Percentiles rank a stretch among this genome's conserved stretches.
Conservation (phyloP, 2,113 vertebrate species). For the Petrocephalus microphthalmus region DNA sequence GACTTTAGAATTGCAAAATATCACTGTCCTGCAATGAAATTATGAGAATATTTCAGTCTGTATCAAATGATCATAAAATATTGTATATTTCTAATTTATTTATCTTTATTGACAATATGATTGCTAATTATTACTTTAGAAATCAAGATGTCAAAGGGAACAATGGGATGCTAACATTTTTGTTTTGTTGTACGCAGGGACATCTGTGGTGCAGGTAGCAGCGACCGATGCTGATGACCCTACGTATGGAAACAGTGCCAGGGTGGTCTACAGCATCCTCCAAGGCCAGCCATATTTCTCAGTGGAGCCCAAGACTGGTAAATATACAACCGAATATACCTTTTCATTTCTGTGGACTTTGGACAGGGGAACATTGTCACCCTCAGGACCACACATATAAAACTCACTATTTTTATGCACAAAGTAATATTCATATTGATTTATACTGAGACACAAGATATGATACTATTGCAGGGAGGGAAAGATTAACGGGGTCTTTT, state of each 20-base stretch:
- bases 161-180: neutral
- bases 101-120: neutral
- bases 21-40: neutral
- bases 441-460: neutral
- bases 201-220: conserved; percentile 89
- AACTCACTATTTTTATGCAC: neutral
- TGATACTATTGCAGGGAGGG: neutral
- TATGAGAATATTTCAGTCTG: neutral
- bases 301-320: conserved; percentile 95
- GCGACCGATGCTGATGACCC: conserved; percentile 94
- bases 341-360: neutral
- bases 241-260: conserved; percentile 91
- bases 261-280: conserved; percentile 92
- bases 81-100: neutral
- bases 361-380: neutral
- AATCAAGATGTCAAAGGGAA: neutral
- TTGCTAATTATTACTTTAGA: neutral
- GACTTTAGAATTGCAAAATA: neutral
- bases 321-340: neutral
- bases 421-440: neutral
- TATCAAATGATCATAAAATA: neutral
- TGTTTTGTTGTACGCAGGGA: conserved; percentile 62
- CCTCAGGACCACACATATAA: neutral
- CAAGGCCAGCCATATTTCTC: conserved; percentile 96
- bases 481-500: neutral